These are phyloP conservation scores for Leptestheria dahalacensis DNA, from an alignment of 1,140 invertebrate genomes.

Conservation along the genomic window DNA sequence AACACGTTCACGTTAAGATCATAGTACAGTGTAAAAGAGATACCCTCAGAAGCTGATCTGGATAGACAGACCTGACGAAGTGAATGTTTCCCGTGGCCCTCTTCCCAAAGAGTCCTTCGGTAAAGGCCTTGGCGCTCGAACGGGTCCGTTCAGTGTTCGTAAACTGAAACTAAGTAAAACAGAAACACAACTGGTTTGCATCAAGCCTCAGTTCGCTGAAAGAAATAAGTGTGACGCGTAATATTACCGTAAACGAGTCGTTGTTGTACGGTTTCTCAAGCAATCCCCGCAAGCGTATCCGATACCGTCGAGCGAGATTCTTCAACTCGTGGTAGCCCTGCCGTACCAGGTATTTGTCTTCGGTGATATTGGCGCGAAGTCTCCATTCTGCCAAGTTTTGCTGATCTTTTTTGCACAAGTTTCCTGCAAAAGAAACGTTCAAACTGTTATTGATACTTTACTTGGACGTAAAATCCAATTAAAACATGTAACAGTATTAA, in stretches of 20 bases:
- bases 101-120: conserved; percentile 15
- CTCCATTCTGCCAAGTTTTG: conserved; percentile 37
- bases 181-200: not conserved
- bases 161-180: conserved; percentile 12
- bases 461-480: too few species aligned
- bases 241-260: conserved; percentile 36
- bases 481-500: too few species aligned
- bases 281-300: conserved; percentile 41
- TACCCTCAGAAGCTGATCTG: conserved; percentile 12
- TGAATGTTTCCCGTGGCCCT: not conserved
- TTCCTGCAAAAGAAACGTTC: conserved; percentile 21
- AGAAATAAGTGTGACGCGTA: not conserved
- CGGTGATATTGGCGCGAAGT: conserved; percentile 22
- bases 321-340: conserved; percentile 52
- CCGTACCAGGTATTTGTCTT: conserved; percentile 37
- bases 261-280: conserved; percentile 39
- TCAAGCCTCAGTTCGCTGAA: too few species aligned
- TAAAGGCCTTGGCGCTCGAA: conserved; percentile 13
- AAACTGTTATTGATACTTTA: too few species aligned
- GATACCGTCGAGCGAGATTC: conserved; percentile 44
- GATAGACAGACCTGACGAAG: not conserved
- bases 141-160: conserved; percentile 15
- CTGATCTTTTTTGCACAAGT: conserved; percentile 27
- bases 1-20: not conserved
- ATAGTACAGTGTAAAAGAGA: not conserved